These are phyloP conservation scores for Jordanella pulchra DNA, from an alignment of 2,797 vertebrate genomes.

Conservation along the genomic window DNA sequence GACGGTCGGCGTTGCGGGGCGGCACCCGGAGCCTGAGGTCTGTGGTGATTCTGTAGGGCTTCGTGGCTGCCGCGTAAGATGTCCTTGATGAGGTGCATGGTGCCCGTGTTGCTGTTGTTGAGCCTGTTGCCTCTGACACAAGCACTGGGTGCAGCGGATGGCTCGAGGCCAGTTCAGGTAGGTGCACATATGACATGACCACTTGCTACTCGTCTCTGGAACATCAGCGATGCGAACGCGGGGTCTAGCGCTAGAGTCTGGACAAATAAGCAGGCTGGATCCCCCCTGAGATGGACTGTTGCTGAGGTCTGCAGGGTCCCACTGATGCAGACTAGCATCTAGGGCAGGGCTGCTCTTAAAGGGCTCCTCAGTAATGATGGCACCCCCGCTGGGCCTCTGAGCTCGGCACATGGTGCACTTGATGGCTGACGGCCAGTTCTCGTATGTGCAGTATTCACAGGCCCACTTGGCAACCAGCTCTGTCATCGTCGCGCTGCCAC, in stretches of 20 bases:
- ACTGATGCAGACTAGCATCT: conserved; percentile 87
- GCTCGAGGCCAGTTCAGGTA: conserved; percentile 99
- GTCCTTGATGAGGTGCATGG: conserved; percentile 65
- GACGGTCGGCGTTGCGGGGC: conserved; percentile 74
- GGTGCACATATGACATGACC: conserved; percentile 99
- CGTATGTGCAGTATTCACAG: conserved; percentile 99
- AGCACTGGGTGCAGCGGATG: conserved; percentile 97
- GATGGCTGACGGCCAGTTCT: conserved; percentile 99
- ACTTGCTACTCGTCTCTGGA: conserved; percentile 91
- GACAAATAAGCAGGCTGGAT: conserved; percentile 95
- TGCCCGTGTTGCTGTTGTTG: conserved; percentile 70
- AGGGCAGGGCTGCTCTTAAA: conserved; percentile 90
- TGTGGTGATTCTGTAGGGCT: conserved; percentile 96
- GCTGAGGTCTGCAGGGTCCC: conserved; percentile 85
- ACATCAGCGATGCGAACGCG: conserved; percentile 88
- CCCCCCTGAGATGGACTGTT: conserved; percentile 81
- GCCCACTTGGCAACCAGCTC: conserved; percentile 98
- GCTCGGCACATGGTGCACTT: conserved; percentile 99
- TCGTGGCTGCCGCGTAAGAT: conserved; percentile 77
- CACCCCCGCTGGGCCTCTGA: conserved; percentile 88
- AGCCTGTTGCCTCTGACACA: conserved; percentile 88
- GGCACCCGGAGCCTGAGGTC: conserved; percentile 90
- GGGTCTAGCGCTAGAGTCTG: conserved; percentile 95
- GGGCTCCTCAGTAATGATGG: conserved; percentile 98
- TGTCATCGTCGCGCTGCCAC: conserved; percentile 87